Base-by-base conservation (phyloP, 2,797 vertebrate genomes). In the Spheniscus humboldti region DNA sequence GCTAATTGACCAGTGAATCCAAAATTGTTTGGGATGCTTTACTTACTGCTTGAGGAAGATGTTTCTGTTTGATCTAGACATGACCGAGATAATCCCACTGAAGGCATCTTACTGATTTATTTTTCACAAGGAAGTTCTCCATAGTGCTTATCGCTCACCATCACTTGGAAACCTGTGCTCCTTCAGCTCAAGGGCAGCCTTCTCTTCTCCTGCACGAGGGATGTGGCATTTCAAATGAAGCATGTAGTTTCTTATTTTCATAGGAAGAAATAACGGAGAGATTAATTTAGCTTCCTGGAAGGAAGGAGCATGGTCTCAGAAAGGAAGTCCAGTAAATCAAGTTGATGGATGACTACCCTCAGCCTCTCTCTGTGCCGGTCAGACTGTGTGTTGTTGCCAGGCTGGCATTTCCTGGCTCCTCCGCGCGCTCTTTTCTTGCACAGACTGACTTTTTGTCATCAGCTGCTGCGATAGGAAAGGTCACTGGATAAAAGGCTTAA, bases 221-320 rank as follows among this genome's bases (percentile, higher is more conserved):
- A 47, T 71, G 93, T 62, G 76, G 11, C 28, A 6, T 45, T 84
- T 39, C 50, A 22, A 67, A 4, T 2, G 59, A 37, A 84, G 59
- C 11, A 4, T 2, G 16, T 15, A 67, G 50, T 41, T 17, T 20
- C 93, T 92, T 87, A 52, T 95, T 96, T 96, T 92, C 82, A 59
- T 47, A 28, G 64, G 20, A 53, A 72, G 88, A 63, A 91, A 72
- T 72, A 97, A 95, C 20, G 37, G 88, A 13, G 52, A 31, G 23
- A 75, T 95, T 88, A 85, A 95, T 94, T 93, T 90, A 89, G 92
- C 71, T 25, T 62, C 41, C 66, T 11, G 47, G 89, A 89, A 45
- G 81, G 23, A 69, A 64, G 59, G 63, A 39, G n/a, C 27, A 3
- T 33, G 76, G 27, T 84, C 57, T 31, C 53, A 11, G 62, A 27